phyloP scores from a whole-genome alignment of 1,140 invertebrate genomes.

The Globodera ellingtonae region DNA sequence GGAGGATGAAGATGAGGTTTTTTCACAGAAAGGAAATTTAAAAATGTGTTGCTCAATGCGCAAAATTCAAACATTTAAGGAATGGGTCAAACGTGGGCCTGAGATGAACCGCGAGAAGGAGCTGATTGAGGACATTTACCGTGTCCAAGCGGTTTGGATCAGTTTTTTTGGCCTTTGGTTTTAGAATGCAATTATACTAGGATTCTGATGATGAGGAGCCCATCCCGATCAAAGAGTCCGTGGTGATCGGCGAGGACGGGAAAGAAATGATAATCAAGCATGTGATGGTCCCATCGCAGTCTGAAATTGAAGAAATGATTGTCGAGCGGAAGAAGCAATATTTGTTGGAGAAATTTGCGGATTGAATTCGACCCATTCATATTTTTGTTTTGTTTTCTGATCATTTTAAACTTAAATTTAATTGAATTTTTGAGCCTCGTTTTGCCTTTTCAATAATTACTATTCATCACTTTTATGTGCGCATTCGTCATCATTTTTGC shows the following conservation, averaged over 20 bases:
- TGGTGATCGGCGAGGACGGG: conserved; percentile 60
- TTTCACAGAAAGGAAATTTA: too few relatives aligned
- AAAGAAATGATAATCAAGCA: conserved; percentile 58
- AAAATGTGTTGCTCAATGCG: too few relatives aligned
- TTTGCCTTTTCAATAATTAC: too few relatives aligned
- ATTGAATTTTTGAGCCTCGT: background rate
- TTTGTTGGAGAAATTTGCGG: conserved; percentile 51
- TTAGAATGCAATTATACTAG: conserved; percentile 33
- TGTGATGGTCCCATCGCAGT: conserved; percentile 61
- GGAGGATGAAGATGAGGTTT: too few relatives aligned
- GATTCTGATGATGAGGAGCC: conserved; percentile 60
- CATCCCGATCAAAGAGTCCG: conserved; percentile 58
- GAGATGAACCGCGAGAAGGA: conserved; percentile 54
- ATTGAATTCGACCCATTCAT: conserved; percentile 12
- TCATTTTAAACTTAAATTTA: background rate
- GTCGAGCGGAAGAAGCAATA: conserved; percentile 62
- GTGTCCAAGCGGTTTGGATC: conserved; percentile 48
- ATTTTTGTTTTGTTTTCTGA: background rate
- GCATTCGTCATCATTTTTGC: too few relatives aligned
- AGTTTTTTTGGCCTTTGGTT: background rate
- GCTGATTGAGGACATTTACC: conserved; percentile 58
- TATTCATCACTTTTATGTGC: too few relatives aligned
- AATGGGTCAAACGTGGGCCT: conserved; percentile 46
- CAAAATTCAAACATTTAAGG: conserved; percentile 29
- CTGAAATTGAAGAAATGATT: conserved; percentile 61